A percentile compares a stretch with the other conserved stretches of the same genome.
phyloP scores from a whole-genome alignment of 2,888 invertebrate species.

The Cephus spinipes region DNA sequence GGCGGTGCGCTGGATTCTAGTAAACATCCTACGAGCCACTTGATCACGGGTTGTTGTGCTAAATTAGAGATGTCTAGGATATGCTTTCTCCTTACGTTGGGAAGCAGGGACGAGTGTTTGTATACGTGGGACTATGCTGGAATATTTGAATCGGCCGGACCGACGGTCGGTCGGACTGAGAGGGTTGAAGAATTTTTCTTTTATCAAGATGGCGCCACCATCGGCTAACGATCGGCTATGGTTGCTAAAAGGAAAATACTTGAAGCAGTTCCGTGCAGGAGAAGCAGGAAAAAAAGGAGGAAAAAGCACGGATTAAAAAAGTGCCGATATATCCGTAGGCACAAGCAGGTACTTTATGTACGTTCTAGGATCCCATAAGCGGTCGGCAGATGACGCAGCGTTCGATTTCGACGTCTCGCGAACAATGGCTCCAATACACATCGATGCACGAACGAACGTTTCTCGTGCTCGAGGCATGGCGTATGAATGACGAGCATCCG shows the following conservation, averaged over 20 bases:
- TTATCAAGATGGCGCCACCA: no score
- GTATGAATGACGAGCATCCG: slow-evolving; percentile 60
- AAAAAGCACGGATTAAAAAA: neutral
- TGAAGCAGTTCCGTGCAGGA: neutral
- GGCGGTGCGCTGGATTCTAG: neutral
- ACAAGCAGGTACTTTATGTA: neutral
- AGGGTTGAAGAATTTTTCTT: no score
- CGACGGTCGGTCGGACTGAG: neutral
- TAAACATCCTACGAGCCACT: neutral
- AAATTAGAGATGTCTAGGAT: neutral
- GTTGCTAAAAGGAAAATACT: neutral
- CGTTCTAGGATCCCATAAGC: neutral
- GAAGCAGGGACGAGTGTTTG: neutral
- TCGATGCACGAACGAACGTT: neutral
- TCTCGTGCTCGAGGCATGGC: slow-evolving; percentile 12
- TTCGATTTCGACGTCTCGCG: slow-evolving; percentile 3
- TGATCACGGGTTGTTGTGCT: neutral
- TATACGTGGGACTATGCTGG: neutral
- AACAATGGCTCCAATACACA: slow-evolving; percentile 1
- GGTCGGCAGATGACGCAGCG: neutral
- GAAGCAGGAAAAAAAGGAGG: no score
- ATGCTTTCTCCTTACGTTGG: neutral
- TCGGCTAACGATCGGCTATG: no score
- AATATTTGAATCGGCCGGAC: neutral
- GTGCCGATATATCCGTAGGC: neutral